Evolutionary conservation across 2,888 invertebrate species (phyloP), one percentile per base, ranked within the genome.

Genomic region (Iphiclides podalirius): DNA sequence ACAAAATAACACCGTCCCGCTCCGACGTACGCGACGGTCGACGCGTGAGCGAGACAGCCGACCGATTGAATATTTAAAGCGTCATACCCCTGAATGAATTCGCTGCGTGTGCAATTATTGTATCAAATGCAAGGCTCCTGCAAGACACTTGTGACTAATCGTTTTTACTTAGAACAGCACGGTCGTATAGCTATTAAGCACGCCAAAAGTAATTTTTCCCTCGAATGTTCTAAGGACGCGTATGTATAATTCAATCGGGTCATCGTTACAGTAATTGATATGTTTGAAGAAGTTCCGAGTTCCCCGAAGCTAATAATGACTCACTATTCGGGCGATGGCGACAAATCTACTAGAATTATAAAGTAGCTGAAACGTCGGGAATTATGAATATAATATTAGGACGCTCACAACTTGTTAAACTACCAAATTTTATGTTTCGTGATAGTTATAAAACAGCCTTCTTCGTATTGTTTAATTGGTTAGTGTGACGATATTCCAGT

Each of bases 11-110:
- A 52, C 63, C 52, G 53, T 68, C 72, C 70, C 75, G 37, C 55
- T 74, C 67, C 50, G 20, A 42, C 57, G 47, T 47, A 38, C 12
- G 26, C n/a, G 20, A 6, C 44, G 38, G 38, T 13, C 17, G 37
- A 45, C 28, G 61, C 28, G 45, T 9, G 67, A 80, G 54, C 40
- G 62, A 52, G 78, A 80, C 28, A 54, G 61, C 16, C 15, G 45
- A 72, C 55, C 70, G 64, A 70, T 73, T 86, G 75, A 86, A 86
- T 86, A 76, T 81, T 84, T 85, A 72, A 85, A 68, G 59, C 59
- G 55, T 54, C 55, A 62, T 64, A 67, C 68, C 71, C 70, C 67
- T 82, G 70, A 82, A 79, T 79, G 79, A 79, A 81, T 69, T 58
- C 52, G 55, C 61, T 62, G 64, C 64, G 67, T 62, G 59, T 67